phyloP scores from a whole-genome alignment of 92 coral and sea anemone species.

The Metridium senile region DNA sequence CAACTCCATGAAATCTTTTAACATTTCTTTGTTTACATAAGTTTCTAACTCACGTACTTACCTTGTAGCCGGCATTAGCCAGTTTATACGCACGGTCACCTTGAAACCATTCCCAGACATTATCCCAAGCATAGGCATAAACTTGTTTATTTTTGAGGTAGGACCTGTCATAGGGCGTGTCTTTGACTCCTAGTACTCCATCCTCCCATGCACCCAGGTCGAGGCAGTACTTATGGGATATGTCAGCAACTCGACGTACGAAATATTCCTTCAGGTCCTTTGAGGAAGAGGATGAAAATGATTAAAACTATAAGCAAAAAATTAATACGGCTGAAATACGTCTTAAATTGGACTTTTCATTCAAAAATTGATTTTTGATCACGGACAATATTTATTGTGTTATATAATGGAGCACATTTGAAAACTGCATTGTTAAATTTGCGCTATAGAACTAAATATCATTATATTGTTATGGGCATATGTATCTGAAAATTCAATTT shows the following conservation, averaged over 20 bases:
- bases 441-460: too few relatives aligned
- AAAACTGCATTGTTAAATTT: too few relatives aligned
- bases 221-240: constrained; percentile 71
- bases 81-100: constrained; percentile 86
- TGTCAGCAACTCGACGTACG: constrained; percentile 80
- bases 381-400: too few relatives aligned
- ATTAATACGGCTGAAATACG: too few relatives aligned
- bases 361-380: too few relatives aligned
- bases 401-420: too few relatives aligned
- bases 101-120: constrained; percentile 96
- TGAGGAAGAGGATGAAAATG: not conserved
- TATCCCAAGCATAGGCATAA: constrained; percentile 98
- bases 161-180: constrained; percentile 79
- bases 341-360: too few relatives aligned
- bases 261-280: constrained; percentile 89
- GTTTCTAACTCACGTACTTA: constrained; percentile 6
- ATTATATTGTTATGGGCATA: too few relatives aligned
- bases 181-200: constrained; percentile 82
- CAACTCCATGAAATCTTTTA: too few relatives aligned
- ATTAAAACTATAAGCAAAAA: too few relatives aligned
- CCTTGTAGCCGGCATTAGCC: constrained; percentile 83
- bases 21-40: too few relatives aligned
- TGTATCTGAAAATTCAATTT: too few relatives aligned
- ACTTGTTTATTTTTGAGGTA: constrained; percentile 70
- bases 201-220: constrained; percentile 98